Conservation (phyloP, 2,888 invertebrate species). For the Drosophila mayaguana region DNA sequence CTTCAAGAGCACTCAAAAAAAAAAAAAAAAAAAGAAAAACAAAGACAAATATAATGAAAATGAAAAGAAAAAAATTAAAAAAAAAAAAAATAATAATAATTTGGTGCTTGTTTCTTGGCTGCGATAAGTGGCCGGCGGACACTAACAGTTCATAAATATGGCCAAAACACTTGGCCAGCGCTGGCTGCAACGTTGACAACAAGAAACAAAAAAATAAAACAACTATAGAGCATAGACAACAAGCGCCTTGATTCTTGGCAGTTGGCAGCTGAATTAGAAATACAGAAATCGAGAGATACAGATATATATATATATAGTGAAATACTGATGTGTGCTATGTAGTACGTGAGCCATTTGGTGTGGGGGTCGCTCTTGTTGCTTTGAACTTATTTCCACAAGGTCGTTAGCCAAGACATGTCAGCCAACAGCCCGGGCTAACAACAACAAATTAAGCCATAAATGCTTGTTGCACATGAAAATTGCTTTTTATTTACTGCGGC, state of each 20-base stretch:
- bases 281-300: slow-evolving; percentile 18
- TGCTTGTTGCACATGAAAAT: slow-evolving; percentile 78
- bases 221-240: no score
- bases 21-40: not conserved
- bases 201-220: no score
- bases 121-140: slow-evolving; percentile 63
- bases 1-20: slow-evolving; percentile 57
- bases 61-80: slow-evolving; percentile 7
- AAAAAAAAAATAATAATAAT: slow-evolving; percentile 19
- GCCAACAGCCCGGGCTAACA: slow-evolving; percentile 40
- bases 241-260: slow-evolving; percentile 66
- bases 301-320: not conserved
- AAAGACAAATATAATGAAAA: not conserved
- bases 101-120: slow-evolving; percentile 28
- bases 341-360: slow-evolving; percentile 62
- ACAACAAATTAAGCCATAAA: slow-evolving; percentile 75
- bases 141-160: slow-evolving; percentile 69
- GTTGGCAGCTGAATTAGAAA: slow-evolving; percentile 59
- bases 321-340: slow-evolving; percentile 45
- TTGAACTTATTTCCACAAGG: slow-evolving; percentile 80
- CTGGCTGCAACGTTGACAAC: slow-evolving; percentile 39
- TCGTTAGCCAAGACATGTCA: slow-evolving; percentile 66
- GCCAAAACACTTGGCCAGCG: slow-evolving; percentile 66
- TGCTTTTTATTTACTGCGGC: slow-evolving; percentile 51
- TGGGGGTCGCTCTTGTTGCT: slow-evolving; percentile 81